Evolutionary conservation across 2,888 invertebrate genomes (phyloP).

Genomic region (Campoletis raptor): DNA sequence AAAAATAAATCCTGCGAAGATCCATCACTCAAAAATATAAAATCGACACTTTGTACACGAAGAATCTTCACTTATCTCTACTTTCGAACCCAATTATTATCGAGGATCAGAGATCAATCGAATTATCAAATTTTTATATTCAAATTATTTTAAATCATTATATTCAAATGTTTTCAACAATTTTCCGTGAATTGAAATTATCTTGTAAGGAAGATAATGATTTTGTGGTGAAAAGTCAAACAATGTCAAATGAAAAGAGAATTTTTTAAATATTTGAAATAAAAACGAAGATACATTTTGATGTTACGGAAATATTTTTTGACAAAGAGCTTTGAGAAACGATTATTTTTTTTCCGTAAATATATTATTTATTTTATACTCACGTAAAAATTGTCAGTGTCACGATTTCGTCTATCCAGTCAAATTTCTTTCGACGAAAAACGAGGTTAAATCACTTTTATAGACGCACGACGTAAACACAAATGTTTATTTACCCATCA

Average conservation of each 20-base stretch:
- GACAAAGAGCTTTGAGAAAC: neutral
- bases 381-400: neutral
- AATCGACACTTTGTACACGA: neutral
- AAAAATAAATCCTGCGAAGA: slow-evolving; percentile 3
- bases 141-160: neutral
- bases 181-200: neutral
- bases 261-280: neutral
- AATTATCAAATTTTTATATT: neutral
- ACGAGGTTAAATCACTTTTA: neutral
- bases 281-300: neutral
- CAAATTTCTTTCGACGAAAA: neutral
- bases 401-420: neutral
- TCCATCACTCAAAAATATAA: neutral
- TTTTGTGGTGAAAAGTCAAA: neutral
- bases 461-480: neutral
- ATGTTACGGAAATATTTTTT: neutral
- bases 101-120: slow-evolving; percentile 3
- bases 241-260: neutral
- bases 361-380: neutral
- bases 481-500: neutral
- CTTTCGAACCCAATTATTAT: neutral
- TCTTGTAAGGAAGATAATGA: neutral
- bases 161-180: neutral
- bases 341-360: neutral
- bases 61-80: neutral